Evolutionary conservation across 2,888 invertebrate species (phyloP), one percentile per base, ranked within the genome.

Genomic region (Phymatocera aterrima): DNA sequence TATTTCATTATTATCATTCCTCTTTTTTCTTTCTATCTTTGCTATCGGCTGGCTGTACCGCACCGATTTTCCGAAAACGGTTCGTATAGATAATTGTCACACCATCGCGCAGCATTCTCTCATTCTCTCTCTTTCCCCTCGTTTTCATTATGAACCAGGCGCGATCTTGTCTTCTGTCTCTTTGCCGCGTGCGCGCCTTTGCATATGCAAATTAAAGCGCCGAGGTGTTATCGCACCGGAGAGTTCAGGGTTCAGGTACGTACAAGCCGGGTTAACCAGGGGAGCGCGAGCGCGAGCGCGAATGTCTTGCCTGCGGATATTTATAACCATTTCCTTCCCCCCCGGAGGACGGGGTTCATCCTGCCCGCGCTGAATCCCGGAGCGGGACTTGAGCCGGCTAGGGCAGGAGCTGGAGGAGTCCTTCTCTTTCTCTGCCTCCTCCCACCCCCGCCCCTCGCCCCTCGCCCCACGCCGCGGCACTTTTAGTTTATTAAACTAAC

Each of bases 311-410:
- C 86, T 87, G 87, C 84, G 87, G 72, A 72, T 89, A 89, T 89
- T 89, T 89, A 89, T 88, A 87, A 86, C 87, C 84, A 84, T 85
- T 86, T 86, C 85, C 88, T 88, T 88, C 86, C 87, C 81, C 80
- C 77, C 77, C 78, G 68, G 81, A 83, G 81, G 65, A 78, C 80
- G 83, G 80, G 82, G 24, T 77, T 77, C 77, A 21, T 60, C 40
- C 43, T 60, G 28, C 60, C 60, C 34, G 40, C 4, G 1, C 46
- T 43, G 28, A 70, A 70, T 51, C 43, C 70, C 70, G 31, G 3
- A 18, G 46, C 51, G 31, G 37, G 43, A 51, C 74, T 31, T 18
- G 18, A 18, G 8, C 40, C 10, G 34, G 31, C 3, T 12, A 31
- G 24, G 15, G 18, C 18, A 10, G 82, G 79, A 83, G 79, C 83